Evolutionary conservation across 2,888 invertebrate species (phyloP).

Genomic region (Drosophila aldrichi): DNA sequence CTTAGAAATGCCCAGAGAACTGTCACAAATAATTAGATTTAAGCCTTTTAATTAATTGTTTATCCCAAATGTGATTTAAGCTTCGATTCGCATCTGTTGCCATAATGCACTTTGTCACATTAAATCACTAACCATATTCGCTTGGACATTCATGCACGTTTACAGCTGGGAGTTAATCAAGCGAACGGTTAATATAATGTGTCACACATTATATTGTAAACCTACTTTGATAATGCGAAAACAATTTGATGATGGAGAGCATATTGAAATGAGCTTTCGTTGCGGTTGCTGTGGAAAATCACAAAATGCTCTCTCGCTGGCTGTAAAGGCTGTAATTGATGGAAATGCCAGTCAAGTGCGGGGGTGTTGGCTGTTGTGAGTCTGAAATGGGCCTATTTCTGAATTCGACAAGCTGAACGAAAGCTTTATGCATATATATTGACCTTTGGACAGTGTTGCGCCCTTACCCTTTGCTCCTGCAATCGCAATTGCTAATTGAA

Average conservation of each 20-base stretch:
- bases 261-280: constrained; percentile 7
- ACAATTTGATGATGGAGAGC: neutral
- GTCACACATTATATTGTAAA: neutral
- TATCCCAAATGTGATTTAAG: neutral
- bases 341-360: constrained; percentile 1
- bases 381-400: constrained; percentile 15
- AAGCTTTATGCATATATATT: constrained; percentile 22
- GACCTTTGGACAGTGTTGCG: constrained; percentile 52
- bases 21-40: neutral
- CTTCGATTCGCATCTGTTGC: neutral
- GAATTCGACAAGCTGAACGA: constrained; percentile 14
- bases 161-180: neutral
- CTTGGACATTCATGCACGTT: neutral
- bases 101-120: neutral
- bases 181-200: neutral
- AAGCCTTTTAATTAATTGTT: neutral
- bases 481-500: constrained; percentile 61
- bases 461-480: neutral
- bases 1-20: no score
- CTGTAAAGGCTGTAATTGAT: constrained; percentile 1
- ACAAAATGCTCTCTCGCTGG: neutral
- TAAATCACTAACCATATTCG: neutral
- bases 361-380: neutral
- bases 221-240: neutral
- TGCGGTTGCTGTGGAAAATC: constrained; percentile 16